Conservation (phyloP, 2,797 vertebrate genomes). For the Delichon dasypus region DNA sequence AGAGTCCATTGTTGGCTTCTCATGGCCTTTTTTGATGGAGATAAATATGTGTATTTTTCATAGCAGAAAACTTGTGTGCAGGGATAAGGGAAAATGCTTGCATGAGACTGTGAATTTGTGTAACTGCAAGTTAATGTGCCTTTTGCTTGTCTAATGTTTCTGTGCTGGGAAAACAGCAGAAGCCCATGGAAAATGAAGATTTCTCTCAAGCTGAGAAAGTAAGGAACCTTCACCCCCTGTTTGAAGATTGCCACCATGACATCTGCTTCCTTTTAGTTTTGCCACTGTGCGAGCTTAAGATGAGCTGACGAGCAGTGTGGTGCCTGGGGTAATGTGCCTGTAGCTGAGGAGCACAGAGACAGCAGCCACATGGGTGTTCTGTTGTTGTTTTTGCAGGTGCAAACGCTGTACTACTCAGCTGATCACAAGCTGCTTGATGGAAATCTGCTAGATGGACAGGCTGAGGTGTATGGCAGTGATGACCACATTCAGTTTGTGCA, state of each 20-base stretch:
- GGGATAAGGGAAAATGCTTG: conserved; percentile 63
- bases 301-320: conserved; percentile 64
- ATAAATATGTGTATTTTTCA: conserved; percentile 65
- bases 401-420: conserved; percentile 99
- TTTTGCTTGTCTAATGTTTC: conserved; percentile 71
- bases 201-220: conserved; percentile 73
- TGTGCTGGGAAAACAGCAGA: conserved; percentile 62
- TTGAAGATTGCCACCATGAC: conserved; percentile 77
- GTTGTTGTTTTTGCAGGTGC: conserved; percentile 99
- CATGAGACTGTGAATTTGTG: conserved; percentile 70
- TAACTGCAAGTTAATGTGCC: conserved; percentile 66
- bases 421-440: conserved; percentile 99
- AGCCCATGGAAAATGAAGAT: conserved; percentile 75
- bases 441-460: conserved; percentile 95
- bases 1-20: conserved; percentile 51
- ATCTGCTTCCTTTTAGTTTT: conserved; percentile 77
- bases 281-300: conserved; percentile 73
- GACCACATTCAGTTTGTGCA: conserved; percentile 99
- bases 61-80: conserved; percentile 63
- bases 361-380: conserved; percentile 97
- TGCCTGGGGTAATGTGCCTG: conserved; percentile 71
- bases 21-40: conserved; percentile 1
- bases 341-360: conserved; percentile 85
- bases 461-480: conserved; percentile 98
- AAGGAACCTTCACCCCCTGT: conserved; percentile 67